These are phyloP conservation scores for Vidua chalybeata DNA, from an alignment of 2,113 vertebrate species.

Conservation along the genomic window DNA sequence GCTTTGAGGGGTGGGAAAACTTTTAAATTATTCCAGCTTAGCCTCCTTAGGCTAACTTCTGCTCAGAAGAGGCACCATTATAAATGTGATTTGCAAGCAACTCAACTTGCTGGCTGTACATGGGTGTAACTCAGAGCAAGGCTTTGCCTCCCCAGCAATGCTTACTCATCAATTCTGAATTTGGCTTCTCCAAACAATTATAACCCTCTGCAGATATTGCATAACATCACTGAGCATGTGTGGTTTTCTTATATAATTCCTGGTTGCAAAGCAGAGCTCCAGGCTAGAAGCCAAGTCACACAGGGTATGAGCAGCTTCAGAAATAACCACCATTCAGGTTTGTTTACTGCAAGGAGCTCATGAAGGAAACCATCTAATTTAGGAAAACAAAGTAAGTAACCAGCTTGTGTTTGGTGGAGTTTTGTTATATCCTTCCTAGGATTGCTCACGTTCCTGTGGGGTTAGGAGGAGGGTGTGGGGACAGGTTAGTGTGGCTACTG, in stretches of 20 bases:
- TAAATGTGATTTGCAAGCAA: not conserved
- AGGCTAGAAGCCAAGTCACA: slow-evolving; percentile 32
- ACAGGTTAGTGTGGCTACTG: not conserved
- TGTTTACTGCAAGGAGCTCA: not conserved
- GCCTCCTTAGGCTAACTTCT: not conserved
- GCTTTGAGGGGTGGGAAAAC: slow-evolving; percentile 33
- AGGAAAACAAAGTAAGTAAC: not conserved
- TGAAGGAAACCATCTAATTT: slow-evolving; percentile 30
- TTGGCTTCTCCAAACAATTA: not conserved
- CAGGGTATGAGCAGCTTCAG: slow-evolving; percentile 34
- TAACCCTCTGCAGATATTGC: not conserved
- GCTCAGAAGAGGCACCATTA: not conserved
- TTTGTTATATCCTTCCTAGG: not conserved
- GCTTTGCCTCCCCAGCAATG: not conserved
- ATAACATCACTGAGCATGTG: not conserved
- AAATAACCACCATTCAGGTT: slow-evolving; percentile 64
- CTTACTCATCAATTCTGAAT: slow-evolving; percentile 37
- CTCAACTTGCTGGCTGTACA: not conserved
- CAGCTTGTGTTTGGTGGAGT: rapidly evolving
- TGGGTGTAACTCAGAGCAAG: slow-evolving; percentile 25
- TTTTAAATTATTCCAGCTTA: not conserved
- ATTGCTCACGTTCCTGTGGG: rapidly evolving
- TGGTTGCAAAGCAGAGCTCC: slow-evolving; percentile 11
- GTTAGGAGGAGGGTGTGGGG: rapidly evolving
- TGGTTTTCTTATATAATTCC: slow-evolving; percentile 34